Base-by-base conservation (phyloP, 2,797 vertebrate genomes). In the Crocodylus rhombifer region DNA sequence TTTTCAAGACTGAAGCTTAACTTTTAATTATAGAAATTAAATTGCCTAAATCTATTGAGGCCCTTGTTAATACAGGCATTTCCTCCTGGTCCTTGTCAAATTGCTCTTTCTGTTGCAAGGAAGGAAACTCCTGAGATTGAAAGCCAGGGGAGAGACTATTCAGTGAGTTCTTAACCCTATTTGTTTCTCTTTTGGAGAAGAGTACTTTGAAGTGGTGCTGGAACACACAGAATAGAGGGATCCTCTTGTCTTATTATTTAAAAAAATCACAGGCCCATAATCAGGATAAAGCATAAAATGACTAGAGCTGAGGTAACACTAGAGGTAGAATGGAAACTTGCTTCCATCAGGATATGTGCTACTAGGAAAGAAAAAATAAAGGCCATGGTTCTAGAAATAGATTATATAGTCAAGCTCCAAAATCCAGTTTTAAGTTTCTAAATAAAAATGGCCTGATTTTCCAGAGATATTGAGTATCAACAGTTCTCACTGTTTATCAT, bases 401-500 rank as follows among this genome's bases (percentile, higher is more conserved):
- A 51, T 51, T 51, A 67, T 2, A 5, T 36, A 77, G n/a, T 7
- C 69, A 71, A n/a, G 36, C 65, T 80, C 26, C 61, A 63, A 92
- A 93, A n/a, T 9, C 65, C n/a, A 42, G 36, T 78, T 79, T 89
- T 69, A 86, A 12, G 5, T 57, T 92, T 30, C 25, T 21, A 20
- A 36, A 69, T 69, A 69, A 15, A 84, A 25, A 78, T 30, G 51
- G 21, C 10, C 74, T 61, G 0, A 76, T 82, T 77, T 55, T 80
- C 15, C 42, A 28, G 36, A 14, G n/a, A 80, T 80, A 21, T 76
- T 26, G 42, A 74, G 13, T n/a, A 55, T 4, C 74, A 56, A 33
- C 16, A 36, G 11, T 12, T 69, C 20, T 12, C 20, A 69, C 67
- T 33, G 18, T 20, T 33, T 36, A 69, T 36, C 30, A 69, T 36